These are phyloP conservation scores for Sebastes ruberrimus DNA, from an alignment of 2,797 vertebrate species.

Conservation along the genomic window DNA sequence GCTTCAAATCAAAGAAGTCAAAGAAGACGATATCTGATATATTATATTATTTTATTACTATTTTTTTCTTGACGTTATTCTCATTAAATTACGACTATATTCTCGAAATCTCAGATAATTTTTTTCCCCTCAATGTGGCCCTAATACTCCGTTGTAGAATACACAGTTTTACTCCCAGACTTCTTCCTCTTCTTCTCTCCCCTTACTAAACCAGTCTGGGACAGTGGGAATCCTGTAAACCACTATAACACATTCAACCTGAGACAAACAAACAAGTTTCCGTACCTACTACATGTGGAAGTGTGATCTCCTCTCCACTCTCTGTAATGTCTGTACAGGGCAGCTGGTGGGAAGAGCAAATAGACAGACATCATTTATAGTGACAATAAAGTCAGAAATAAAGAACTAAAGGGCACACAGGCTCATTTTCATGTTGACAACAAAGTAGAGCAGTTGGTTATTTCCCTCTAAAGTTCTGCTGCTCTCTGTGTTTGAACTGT, in stretches of 20 bases:
- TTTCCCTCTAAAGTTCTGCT: background rate
- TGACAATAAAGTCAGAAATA: background rate
- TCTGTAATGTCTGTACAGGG: conserved; percentile 75
- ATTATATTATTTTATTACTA: background rate
- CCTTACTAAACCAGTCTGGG: background rate
- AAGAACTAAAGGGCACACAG: background rate
- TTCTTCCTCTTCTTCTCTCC: too few relatives aligned
- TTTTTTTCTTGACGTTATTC: too few relatives aligned
- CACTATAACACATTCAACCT: background rate
- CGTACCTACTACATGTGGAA: conserved; percentile 75
- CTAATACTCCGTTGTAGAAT: too few relatives aligned
- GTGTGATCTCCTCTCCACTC: conserved; percentile 60
- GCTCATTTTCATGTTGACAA: background rate
- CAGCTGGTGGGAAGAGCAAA: conserved; percentile 68
- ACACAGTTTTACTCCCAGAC: background rate
- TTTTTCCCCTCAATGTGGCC: too few relatives aligned
- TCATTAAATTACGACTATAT: too few relatives aligned
- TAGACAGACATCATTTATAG: background rate
- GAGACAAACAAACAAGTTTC: background rate
- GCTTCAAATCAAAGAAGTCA: background rate
- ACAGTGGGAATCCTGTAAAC: background rate
- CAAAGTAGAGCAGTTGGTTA: background rate
- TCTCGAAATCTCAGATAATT: too few relatives aligned
- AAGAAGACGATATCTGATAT: background rate
- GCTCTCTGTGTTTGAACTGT: background rate